Evolutionary conservation across 2,797 vertebrate genomes (phyloP), one percentile per base, ranked within the genome.

Genomic region (Cirrhinus molitorella): DNA sequence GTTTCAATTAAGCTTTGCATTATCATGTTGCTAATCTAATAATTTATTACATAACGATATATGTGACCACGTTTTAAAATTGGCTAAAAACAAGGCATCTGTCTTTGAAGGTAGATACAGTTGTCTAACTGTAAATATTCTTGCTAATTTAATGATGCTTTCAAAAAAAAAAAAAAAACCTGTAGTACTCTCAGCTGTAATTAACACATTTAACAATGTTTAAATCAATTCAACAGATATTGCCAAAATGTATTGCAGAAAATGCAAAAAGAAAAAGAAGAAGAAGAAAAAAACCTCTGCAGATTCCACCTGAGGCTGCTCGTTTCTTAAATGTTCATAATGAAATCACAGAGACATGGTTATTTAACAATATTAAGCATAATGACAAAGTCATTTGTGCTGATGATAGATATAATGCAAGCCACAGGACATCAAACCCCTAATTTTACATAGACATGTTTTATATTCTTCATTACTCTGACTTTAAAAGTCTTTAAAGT

Each of bases 391-490:
- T 19, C 0, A 34, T 63, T 49, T 47, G 16, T 63, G 5, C 23
- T n/a, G 40, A 65, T 65, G 11, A 28, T 17, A 71, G 14, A 71
- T 47, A 47, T 17, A 9, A 47, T 70, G 3, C 16, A 23, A 65
- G 61, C 25, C 25, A 78, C 6, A 14, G 19, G 43, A 51, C 21
- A 76, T 17, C 28, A 53, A 77, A 31, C 1, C 1, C n/a, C 10
- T 4, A 34, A 45, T 78, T 63, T 65, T 67, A 34, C 61, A 51
- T 66, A 66, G 4, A 66, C 28, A 11, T 23, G 0, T 37, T n/a
- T n/a, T n/a, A n/a, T n/a, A n/a, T 79, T 76, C 14, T 76, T 34
- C 21, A 59, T 59, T 43, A 43, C n/a, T 55, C 49, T 37, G 19
- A n/a, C 14, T 43, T 76, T 25, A 59, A 76, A 59, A 57, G n/a